Evolutionary conservation across 2,888 invertebrate species (phyloP), one percentile per base, ranked within the genome.

Genomic region (Thereva unica): DNA sequence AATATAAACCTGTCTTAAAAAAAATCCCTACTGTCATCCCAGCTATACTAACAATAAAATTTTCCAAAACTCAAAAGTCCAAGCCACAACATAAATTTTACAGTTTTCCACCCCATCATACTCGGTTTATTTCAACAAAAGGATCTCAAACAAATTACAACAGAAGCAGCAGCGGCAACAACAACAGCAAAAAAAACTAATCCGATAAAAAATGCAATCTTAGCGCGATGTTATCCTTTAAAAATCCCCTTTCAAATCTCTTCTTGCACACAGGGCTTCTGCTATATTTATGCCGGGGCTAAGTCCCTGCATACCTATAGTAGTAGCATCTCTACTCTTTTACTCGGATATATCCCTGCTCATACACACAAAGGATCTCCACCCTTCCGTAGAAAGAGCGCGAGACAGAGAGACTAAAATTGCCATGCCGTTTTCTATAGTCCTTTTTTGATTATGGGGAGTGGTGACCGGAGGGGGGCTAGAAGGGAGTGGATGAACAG

Each of bases 111-210:
- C 38, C 35, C 42, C 37, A 47, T 47, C 38, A 40, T 41, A 55
- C 9, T 34, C 42, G 7, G 23, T 37, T 7, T 55, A 23, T 23
- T 23, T 23, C 23, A 23, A 23, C 23, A 23, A 23, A 23, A 23
- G 23, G 23, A 23, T 23, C 23, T 23, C 23, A 23, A 23, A 23
- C 23, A 23, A 23, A 23, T 23, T 23, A 23, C 23, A 23, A 23
- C 23, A 23, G 23, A 23, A 23, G 23, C 23, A 23, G 23, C 23
- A 23, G 10, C 12, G 38, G 23, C 23, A 40, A 55, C 38, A 55
- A 47, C 59, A 45, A 59, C 47, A 59, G 49, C 47, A 59, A 59
- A 59, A 59, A 59, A 59, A 59, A 47, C 59, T 59, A 59, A 59
- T 59, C 47, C 59, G 49, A 38, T 47, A 47, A 59, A 47, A 59